phyloP scores from a whole-genome alignment of 2,888 invertebrate genomes.

The Diplazon laetatorius region DNA sequence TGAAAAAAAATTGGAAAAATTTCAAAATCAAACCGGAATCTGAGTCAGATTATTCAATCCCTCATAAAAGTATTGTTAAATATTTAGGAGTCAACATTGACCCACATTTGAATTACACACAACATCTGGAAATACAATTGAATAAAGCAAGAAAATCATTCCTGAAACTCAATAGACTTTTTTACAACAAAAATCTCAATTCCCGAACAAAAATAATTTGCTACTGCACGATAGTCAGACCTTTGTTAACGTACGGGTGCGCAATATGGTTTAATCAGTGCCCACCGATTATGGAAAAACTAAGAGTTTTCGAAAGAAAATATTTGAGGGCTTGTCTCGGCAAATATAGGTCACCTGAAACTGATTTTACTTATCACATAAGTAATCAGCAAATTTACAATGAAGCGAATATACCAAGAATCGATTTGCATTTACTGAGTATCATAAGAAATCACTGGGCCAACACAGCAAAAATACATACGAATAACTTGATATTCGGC shows the following conservation, averaged over 20 bases:
- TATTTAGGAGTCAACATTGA: background rate
- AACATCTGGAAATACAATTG: too few relatives aligned
- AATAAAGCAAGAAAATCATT: slow-evolving; percentile 36
- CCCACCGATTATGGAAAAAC: too few relatives aligned
- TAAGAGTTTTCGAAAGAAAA: too few relatives aligned
- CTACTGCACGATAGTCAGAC: slow-evolving; percentile 52
- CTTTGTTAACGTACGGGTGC: slow-evolving; percentile 52
- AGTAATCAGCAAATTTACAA: slow-evolving; percentile 51
- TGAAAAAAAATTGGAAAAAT: slow-evolving; percentile 49
- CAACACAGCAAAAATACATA: background rate
- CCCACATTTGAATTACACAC: background rate
- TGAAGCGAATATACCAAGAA: slow-evolving; percentile 40
- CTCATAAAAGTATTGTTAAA: background rate
- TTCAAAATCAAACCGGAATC: slow-evolving; percentile 32
- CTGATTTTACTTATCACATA: too few relatives aligned
- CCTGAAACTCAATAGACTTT: slow-evolving; percentile 25
- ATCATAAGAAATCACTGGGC: slow-evolving; percentile 50
- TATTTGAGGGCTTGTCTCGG: too few relatives aligned
- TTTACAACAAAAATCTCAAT: slow-evolving; percentile 30
- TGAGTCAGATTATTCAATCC: background rate
- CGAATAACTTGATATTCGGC: background rate
- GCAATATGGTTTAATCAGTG: too few relatives aligned
- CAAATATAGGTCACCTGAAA: too few relatives aligned
- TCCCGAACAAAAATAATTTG: slow-evolving; percentile 49
- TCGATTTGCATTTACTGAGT: slow-evolving; percentile 44